Percentiles rank a stretch among this genome's conserved stretches.
These are phyloP conservation scores for Cerceris ruficornis DNA, from an alignment of 2,888 invertebrate genomes.

Conservation along the genomic window DNA sequence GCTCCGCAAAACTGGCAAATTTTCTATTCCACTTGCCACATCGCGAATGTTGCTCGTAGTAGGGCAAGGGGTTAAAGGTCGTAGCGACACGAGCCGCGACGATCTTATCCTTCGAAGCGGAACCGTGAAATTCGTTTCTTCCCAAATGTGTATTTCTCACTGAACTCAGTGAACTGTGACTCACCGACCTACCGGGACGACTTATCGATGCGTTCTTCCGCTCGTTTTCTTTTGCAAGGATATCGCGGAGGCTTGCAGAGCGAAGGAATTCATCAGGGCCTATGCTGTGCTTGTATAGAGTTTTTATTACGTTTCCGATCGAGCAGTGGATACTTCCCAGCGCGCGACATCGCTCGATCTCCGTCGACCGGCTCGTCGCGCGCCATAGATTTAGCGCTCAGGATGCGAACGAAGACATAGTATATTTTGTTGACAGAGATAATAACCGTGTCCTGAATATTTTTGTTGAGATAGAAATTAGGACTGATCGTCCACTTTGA, in stretches of 20 bases:
- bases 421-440: slow-evolving; percentile 78
- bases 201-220: background rate
- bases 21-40: too few relatives aligned
- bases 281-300: slow-evolving; percentile 51
- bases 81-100: too few relatives aligned
- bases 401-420: slow-evolving; percentile 61
- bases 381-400: slow-evolving; percentile 61
- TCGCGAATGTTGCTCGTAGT: too few relatives aligned
- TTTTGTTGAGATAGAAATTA: slow-evolving; percentile 60
- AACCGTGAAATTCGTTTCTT: too few relatives aligned
- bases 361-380: slow-evolving; percentile 11
- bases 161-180: too few relatives aligned
- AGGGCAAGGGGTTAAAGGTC: too few relatives aligned
- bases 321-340: slow-evolving; percentile 36
- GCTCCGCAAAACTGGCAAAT: too few relatives aligned
- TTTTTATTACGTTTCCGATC: slow-evolving; percentile 43
- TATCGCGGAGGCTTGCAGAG: slow-evolving; percentile 11
- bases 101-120: too few relatives aligned
- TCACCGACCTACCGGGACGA: background rate
- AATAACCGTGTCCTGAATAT: slow-evolving; percentile 66
- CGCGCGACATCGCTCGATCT: slow-evolving; percentile 17
- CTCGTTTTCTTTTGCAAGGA: slow-evolving; percentile 11
- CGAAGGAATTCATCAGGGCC: slow-evolving; percentile 51
- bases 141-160: too few relatives aligned
- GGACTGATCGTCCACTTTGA: slow-evolving; percentile 47